Percentiles rank a stretch among this genome's conserved stretches.
Conservation (phyloP, 2,888 invertebrate species). For the Calliphora vomitoria region DNA sequence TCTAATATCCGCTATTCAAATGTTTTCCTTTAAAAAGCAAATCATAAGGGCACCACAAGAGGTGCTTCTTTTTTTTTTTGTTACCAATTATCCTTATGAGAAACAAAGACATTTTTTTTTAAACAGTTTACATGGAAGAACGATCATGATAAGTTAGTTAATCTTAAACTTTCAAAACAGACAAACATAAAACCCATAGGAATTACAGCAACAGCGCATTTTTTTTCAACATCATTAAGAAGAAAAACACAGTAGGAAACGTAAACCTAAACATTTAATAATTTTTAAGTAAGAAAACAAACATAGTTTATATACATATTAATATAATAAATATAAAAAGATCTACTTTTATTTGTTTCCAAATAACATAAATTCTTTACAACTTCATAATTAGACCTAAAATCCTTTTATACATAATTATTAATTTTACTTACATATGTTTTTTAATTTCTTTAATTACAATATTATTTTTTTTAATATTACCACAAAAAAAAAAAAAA, state of each 20-base stretch:
- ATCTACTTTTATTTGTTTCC: conserved; percentile 46
- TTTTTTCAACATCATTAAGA: too few relatives aligned
- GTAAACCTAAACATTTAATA: too few relatives aligned
- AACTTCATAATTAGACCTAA: conserved; percentile 76
- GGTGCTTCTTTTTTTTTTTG: too few relatives aligned
- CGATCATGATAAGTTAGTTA: neutral
- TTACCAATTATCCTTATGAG: too few relatives aligned
- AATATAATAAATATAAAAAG: too few relatives aligned
- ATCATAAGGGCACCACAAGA: neutral
- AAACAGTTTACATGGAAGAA: conserved; percentile 13
- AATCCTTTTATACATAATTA: conserved; percentile 66
- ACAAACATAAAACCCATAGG: conserved; percentile 39
- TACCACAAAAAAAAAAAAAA: too few relatives aligned
- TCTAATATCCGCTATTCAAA: too few relatives aligned
- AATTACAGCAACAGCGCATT: too few relatives aligned
- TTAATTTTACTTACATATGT: conserved; percentile 43
- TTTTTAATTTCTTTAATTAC: neutral
- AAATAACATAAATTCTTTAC: conserved; percentile 64
- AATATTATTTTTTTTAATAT: too few relatives aligned
- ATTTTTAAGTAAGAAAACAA: too few relatives aligned
- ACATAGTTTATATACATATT: too few relatives aligned
- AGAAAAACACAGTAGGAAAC: too few relatives aligned
- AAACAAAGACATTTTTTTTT: neutral
- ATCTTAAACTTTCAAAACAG: conserved; percentile 19
- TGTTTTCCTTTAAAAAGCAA: conserved; percentile 15